Evolutionary conservation across 2,888 invertebrate genomes (phyloP).

Genomic region (Oligia latruncula): DNA sequence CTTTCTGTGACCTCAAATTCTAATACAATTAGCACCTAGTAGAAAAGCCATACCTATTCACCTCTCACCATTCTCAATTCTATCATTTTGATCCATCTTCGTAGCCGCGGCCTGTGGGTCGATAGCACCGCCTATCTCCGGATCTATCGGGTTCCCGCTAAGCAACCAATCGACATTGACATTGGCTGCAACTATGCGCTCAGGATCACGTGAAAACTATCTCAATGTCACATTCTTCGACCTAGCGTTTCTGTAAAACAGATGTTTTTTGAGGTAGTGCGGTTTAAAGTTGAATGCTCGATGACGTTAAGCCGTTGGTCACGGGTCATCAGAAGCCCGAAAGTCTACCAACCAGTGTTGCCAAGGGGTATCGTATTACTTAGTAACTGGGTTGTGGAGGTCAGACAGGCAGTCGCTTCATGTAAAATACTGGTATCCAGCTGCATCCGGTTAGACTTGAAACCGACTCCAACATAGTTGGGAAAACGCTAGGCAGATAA

Average conservation of each 20-base stretch:
- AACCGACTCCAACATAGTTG: too few species aligned
- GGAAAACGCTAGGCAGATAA: too few species aligned
- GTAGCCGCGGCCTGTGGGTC: slow-evolving; percentile 38
- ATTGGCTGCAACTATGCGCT: slow-evolving; percentile 29
- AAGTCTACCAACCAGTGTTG: too few species aligned
- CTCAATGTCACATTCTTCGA: slow-evolving; percentile 27
- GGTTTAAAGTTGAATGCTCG: background rate
- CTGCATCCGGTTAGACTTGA: too few species aligned
- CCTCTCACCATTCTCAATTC: slow-evolving; percentile 24
- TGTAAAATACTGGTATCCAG: too few species aligned
- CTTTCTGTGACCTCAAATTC: too few species aligned
- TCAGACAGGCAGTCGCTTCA: too few species aligned
- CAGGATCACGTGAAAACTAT: slow-evolving; percentile 2
- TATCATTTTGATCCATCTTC: slow-evolving; percentile 30
- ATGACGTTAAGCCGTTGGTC: too few species aligned
- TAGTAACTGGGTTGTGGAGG: too few species aligned
- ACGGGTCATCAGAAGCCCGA: too few species aligned
- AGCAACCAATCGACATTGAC: slow-evolving; percentile 40
- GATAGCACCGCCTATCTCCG: slow-evolving; percentile 59
- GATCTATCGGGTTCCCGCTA: slow-evolving; percentile 63
- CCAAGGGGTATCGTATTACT: too few species aligned
- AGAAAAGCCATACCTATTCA: background rate
- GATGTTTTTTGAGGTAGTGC: background rate
- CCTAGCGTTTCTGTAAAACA: background rate
- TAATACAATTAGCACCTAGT: background rate